These are phyloP conservation scores for Xenentodon cancila DNA, from an alignment of 2,797 vertebrate genomes.

Conservation along the genomic window DNA sequence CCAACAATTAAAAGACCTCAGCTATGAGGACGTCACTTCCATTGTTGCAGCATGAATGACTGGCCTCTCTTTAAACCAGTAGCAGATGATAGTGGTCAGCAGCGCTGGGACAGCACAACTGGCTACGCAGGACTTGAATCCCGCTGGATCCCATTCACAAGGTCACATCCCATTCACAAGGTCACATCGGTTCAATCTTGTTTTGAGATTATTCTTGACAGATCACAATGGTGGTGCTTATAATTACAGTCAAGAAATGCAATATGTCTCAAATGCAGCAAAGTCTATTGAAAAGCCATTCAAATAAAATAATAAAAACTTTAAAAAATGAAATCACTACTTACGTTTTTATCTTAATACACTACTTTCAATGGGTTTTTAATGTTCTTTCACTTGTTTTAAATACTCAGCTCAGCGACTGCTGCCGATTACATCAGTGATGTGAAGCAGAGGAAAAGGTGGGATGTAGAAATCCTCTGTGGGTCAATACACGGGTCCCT, in stretches of 20 bases:
- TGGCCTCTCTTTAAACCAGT: slow-evolving; percentile 22
- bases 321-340: not conserved
- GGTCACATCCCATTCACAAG: slow-evolving; percentile 8
- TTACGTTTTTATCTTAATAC: not conserved
- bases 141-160: slow-evolving; percentile 18
- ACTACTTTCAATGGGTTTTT: slow-evolving; percentile 2
- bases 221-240: not conserved
- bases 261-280: too few species aligned
- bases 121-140: not conserved
- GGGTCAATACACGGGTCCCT: slow-evolving; percentile 50
- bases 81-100: slow-evolving; percentile 21
- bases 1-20: not conserved
- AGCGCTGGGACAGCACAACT: not conserved
- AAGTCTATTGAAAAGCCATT: slow-evolving; percentile 1
- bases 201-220: slow-evolving; percentile 14
- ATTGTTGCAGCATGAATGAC: slow-evolving; percentile 3
- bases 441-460: slow-evolving; percentile 33
- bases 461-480: slow-evolving; percentile 49
- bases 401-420: slow-evolving; percentile 11
- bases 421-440: slow-evolving; percentile 18
- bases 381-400: slow-evolving; percentile 10
- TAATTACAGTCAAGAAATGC: not conserved
- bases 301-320: too few species aligned
- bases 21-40: slow-evolving; percentile 20
- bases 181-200: not conserved